These are phyloP conservation scores for Hermatobates lingyangjiaoensis DNA, from an alignment of 1,140 invertebrate species.

Conservation along the genomic window DNA sequence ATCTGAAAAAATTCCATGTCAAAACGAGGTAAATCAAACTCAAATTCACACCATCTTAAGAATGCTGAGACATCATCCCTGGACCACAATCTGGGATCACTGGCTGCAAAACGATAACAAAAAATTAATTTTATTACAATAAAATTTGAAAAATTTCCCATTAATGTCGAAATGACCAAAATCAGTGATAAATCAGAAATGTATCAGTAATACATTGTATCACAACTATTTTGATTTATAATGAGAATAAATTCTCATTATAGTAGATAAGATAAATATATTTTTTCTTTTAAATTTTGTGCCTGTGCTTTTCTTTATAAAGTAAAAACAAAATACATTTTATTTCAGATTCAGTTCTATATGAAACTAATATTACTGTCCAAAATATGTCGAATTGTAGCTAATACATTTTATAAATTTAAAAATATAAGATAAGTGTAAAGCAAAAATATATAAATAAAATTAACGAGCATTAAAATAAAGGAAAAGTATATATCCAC, in stretches of 20 bases:
- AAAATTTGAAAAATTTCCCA: neutral
- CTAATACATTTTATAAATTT: no score
- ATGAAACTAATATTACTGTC: no score
- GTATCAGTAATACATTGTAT: neutral
- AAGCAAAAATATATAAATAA: no score
- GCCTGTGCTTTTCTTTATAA: no score
- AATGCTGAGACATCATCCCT: conserved; percentile 77
- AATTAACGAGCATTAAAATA: no score
- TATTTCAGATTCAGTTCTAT: no score
- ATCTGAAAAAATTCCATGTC: conserved; percentile 91
- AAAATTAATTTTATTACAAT: neutral
- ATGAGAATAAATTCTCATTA: neutral
- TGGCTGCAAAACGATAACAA: conserved; percentile 31
- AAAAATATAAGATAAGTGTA: no score
- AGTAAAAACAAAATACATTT: no score
- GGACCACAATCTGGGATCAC: conserved; percentile 75
- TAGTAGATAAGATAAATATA: neutral
- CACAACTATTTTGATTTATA: neutral
- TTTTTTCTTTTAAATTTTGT: neutral
- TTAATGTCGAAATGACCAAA: neutral
- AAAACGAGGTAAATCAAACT: conserved; percentile 79
- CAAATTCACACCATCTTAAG: conserved; percentile 76
- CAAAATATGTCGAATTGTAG: no score
- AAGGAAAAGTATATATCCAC: no score
- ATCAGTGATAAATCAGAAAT: neutral